Percentiles rank a stretch among this genome's conserved stretches.
These are phyloP conservation scores for Drosophila pectinifera DNA, from an alignment of 1,140 invertebrate species.

Conservation along the genomic window DNA sequence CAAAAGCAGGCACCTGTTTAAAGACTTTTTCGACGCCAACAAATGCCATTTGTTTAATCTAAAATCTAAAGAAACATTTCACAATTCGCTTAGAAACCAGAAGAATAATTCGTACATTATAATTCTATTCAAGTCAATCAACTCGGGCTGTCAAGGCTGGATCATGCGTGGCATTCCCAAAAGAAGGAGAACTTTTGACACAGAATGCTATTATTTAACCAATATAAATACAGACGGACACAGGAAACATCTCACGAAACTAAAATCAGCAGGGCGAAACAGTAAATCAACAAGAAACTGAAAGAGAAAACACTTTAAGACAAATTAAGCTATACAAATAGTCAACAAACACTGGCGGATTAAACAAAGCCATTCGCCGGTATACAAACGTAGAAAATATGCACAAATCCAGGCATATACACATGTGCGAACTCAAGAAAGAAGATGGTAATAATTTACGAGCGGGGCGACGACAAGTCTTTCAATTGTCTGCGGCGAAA, in stretches of 20 bases:
- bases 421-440: constrained; percentile 17
- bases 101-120: constrained; percentile 10
- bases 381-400: constrained; percentile 11
- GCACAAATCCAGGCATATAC: constrained; percentile 12
- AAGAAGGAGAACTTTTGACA: constrained; percentile 9
- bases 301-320: constrained; percentile 54
- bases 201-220: constrained; percentile 19
- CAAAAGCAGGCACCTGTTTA: constrained; percentile 63
- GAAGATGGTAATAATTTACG: constrained; percentile 41
- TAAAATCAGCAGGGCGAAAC: constrained; percentile 32
- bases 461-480: constrained; percentile 43
- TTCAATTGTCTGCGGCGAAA: constrained; percentile 36
- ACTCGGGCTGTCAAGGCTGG: constrained; percentile 55
- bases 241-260: constrained; percentile 30
- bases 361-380: constrained; percentile 29
- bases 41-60: constrained; percentile 30
- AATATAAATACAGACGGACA: constrained; percentile 24
- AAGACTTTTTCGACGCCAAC: constrained; percentile 51
- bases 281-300: constrained; percentile 32
- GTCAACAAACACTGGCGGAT: constrained; percentile 25
- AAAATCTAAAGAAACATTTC: constrained; percentile 28
- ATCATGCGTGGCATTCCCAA: constrained; percentile 25
- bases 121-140: constrained; percentile 49
- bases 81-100: constrained; percentile 42
- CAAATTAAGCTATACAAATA: constrained; percentile 49